Percentiles rank a stretch among this genome's conserved stretches.
Evolutionary conservation across 1,140 invertebrate species (phyloP).

Genomic region (Nasonia vitripennis): DNA sequence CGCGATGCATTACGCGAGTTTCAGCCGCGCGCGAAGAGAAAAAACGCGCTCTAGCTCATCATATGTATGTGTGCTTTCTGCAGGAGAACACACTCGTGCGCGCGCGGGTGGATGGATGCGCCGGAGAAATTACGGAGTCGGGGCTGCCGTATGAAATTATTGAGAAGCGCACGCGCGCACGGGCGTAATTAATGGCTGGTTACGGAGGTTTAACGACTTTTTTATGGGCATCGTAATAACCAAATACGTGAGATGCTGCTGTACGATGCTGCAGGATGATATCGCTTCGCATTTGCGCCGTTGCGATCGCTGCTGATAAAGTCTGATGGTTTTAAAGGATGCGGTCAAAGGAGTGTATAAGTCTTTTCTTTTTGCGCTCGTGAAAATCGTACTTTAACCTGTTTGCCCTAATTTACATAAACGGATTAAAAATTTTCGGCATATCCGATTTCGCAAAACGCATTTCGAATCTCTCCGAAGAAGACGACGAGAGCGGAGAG

Average conservation of each 20-base stretch:
- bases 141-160: background rate
- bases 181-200: background rate
- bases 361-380: too few species aligned
- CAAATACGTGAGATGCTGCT: background rate
- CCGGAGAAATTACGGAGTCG: background rate
- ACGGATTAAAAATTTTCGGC: too few species aligned
- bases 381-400: too few species aligned
- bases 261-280: background rate
- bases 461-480: background rate
- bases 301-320: background rate
- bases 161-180: background rate
- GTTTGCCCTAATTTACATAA: too few species aligned
- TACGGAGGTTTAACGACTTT: slow-evolving; percentile 1
- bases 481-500: background rate
- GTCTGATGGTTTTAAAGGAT: background rate
- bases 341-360: too few species aligned
- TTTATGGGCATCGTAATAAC: background rate
- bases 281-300: background rate
- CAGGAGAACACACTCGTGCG: background rate
- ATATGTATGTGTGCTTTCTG: background rate
- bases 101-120: background rate
- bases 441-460: too few species aligned
- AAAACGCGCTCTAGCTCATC: too few species aligned
- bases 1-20: background rate
- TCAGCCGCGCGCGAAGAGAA: too few species aligned